A percentile compares a stretch with the other conserved stretches of the same genome.
phyloP scores from a whole-genome alignment of 2,888 invertebrate genomes.

The Strigamia crassipes region DNA sequence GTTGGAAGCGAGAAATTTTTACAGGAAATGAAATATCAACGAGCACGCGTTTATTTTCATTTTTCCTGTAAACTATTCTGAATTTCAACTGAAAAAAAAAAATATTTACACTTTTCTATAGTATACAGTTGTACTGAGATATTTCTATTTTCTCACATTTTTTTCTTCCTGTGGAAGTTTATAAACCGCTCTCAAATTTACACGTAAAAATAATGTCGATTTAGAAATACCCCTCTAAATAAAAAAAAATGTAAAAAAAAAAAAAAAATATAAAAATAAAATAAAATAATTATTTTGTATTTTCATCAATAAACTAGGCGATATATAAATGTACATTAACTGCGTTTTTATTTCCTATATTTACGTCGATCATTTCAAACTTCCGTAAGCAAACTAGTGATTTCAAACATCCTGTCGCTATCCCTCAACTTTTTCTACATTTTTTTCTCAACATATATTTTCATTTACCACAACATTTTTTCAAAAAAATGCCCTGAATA shows the following conservation, averaged over 20 bases:
- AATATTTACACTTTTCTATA: constrained; percentile 18
- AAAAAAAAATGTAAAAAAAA: not conserved
- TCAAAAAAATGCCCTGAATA: not conserved
- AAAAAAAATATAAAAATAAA: not conserved
- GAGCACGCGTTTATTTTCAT: not conserved
- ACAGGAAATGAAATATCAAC: not conserved
- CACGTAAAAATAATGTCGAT: not conserved
- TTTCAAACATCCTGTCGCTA: too few relatives aligned
- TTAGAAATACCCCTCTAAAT: not conserved
- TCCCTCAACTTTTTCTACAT: not conserved
- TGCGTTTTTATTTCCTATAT: not conserved
- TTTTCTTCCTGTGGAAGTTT: constrained; percentile 35
- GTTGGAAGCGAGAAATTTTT: not conserved
- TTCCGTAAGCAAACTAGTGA: not conserved
- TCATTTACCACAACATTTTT: not conserved
- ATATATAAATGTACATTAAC: not conserved
- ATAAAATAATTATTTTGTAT: constrained; percentile 30
- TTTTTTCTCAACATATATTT: not conserved
- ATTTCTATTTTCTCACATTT: constrained; percentile 36
- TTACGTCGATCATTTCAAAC: not conserved
- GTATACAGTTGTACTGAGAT: constrained; percentile 29
- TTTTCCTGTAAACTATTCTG: not conserved
- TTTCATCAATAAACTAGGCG: constrained; percentile 25
- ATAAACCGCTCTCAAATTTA: not conserved
- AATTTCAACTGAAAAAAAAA: not conserved